These are phyloP conservation scores for Sebastes miniatus DNA, from an alignment of 2,797 vertebrate species.

Conservation along the genomic window DNA sequence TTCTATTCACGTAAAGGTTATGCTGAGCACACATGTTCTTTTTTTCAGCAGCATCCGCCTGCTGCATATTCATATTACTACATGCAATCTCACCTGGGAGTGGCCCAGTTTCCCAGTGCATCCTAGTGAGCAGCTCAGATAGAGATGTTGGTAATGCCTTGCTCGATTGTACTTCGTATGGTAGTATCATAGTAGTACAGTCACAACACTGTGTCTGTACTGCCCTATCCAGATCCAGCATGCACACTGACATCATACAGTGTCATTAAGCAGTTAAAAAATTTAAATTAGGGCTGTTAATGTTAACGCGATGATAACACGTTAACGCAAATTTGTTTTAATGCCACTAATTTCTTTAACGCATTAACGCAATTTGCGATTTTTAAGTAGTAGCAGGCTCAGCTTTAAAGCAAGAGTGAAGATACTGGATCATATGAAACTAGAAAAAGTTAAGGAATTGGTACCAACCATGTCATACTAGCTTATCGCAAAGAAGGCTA, in stretches of 20 bases:
- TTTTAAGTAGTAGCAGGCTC: no score
- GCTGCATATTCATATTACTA: constrained; percentile 32
- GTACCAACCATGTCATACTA: neutral
- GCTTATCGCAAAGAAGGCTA: rapidly evolving
- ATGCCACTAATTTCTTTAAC: no score
- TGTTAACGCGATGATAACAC: no score
- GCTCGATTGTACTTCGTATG: neutral
- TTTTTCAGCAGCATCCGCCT: neutral
- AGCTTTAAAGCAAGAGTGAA: neutral
- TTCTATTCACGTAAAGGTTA: constrained; percentile 49
- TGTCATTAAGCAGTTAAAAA: neutral
- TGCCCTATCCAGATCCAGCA: neutral
- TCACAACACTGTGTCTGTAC: neutral
- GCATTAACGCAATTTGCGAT: no score
- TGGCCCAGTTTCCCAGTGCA: neutral
- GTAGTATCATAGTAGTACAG: neutral
- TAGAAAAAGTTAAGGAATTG: neutral
- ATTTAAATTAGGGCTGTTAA: no score
- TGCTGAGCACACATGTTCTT: constrained; percentile 9
- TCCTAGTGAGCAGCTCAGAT: constrained; percentile 1
- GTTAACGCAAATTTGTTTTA: no score
- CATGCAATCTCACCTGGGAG: constrained; percentile 19
- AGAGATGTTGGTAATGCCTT: neutral
- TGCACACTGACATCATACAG: neutral
- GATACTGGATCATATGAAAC: neutral